These are phyloP conservation scores for Morpho deidamia DNA, from an alignment of 2,888 invertebrate genomes.

Conservation along the genomic window DNA sequence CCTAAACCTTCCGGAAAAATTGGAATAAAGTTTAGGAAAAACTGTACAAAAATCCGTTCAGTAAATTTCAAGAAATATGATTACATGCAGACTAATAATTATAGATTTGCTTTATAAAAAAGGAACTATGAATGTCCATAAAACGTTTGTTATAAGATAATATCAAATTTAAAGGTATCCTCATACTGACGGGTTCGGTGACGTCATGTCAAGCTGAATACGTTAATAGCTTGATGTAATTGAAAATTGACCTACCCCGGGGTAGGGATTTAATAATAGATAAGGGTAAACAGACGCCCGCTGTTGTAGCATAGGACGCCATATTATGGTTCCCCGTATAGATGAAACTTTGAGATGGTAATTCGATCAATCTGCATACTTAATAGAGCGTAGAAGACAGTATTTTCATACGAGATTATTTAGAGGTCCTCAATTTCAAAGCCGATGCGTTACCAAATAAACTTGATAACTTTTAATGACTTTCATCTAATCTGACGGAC, in stretches of 20 bases:
- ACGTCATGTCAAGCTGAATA: slow-evolving; percentile 21
- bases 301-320: slow-evolving; percentile 17
- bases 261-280: slow-evolving; percentile 50
- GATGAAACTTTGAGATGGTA: slow-evolving; percentile 17
- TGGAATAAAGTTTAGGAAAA: too few relatives aligned
- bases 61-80: too few relatives aligned
- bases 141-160: not conserved
- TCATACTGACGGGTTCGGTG: slow-evolving; percentile 9
- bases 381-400: not conserved
- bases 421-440: too few relatives aligned
- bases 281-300: slow-evolving; percentile 39
- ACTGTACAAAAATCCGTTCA: too few relatives aligned
- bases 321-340: slow-evolving; percentile 16
- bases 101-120: too few relatives aligned
- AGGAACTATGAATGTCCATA: not conserved
- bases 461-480: too few relatives aligned
- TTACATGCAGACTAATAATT: too few relatives aligned
- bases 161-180: slow-evolving; percentile 10
- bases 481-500: too few relatives aligned
- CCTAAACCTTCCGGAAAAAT: too few relatives aligned
- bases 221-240: slow-evolving; percentile 43
- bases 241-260: slow-evolving; percentile 48
- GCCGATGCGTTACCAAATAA: too few relatives aligned
- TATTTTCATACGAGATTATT: not conserved
- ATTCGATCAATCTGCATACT: slow-evolving; percentile 9